Conservation (phyloP, 2,888 invertebrate species). For the Helleia helle region DNA sequence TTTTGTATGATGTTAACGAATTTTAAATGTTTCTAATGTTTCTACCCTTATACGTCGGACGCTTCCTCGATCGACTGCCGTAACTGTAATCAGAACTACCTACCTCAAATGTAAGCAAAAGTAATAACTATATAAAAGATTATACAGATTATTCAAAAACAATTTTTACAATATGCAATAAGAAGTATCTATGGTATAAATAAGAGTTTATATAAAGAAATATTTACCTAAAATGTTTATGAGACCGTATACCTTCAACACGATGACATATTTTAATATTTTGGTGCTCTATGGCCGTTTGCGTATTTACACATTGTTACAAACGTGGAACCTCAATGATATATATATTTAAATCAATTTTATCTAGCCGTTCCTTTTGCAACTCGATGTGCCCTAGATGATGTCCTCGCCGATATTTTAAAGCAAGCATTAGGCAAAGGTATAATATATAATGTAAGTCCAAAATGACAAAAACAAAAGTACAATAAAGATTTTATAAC, state of each 20-base stretch:
- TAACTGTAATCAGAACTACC: slow-evolving; percentile 51
- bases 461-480: background rate
- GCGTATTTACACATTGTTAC: slow-evolving; percentile 62
- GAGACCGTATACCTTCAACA: slow-evolving; percentile 47
- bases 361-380: slow-evolving; percentile 40
- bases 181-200: slow-evolving; percentile 54
- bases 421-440: background rate
- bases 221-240: slow-evolving; percentile 64
- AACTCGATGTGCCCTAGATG: background rate
- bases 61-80: slow-evolving; percentile 22
- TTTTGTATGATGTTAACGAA: slow-evolving; percentile 69
- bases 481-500: background rate
- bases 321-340: slow-evolving; percentile 41
- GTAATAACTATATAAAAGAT: slow-evolving; percentile 43
- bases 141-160: slow-evolving; percentile 56
- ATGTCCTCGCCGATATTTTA: slow-evolving; percentile 8
- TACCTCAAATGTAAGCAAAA: slow-evolving; percentile 69
- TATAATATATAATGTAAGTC: background rate
- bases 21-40: slow-evolving; percentile 61
- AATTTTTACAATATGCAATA: slow-evolving; percentile 61
- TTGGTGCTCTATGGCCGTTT: slow-evolving; percentile 64
- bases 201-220: slow-evolving; percentile 68
- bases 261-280: slow-evolving; percentile 46
- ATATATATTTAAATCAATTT: slow-evolving; percentile 34
- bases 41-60: slow-evolving; percentile 34